These are phyloP conservation scores for Acropternis orthonyx DNA, from an alignment of 2,797 vertebrate genomes.

Conservation along the genomic window DNA sequence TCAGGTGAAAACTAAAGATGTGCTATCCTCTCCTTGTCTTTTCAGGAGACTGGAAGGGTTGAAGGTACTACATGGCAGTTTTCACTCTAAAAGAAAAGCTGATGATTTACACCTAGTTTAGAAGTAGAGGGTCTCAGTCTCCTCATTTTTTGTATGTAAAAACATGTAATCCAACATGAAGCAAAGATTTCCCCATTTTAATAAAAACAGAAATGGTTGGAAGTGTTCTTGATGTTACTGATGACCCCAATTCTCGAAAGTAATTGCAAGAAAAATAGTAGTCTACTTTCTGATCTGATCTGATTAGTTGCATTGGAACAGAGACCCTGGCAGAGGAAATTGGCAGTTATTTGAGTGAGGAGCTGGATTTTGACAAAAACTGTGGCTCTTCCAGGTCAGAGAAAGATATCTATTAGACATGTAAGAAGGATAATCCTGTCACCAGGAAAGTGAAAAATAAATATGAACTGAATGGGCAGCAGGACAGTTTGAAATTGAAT, in stretches of 20 bases:
- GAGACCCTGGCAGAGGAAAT: neutral
- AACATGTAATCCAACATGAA: neutral
- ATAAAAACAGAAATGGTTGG: neutral
- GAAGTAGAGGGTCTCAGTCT: neutral
- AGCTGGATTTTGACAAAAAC: neutral
- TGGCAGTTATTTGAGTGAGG: neutral
- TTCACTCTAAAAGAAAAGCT: neutral
- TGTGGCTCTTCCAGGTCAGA: neutral
- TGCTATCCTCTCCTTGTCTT: neutral
- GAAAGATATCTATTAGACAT: neutral
- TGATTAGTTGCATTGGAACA: neutral
- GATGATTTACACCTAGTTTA: neutral
- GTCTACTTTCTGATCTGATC: neutral
- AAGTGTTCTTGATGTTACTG: neutral
- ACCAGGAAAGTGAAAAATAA: neutral
- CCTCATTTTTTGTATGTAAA: neutral
- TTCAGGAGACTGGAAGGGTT: neutral
- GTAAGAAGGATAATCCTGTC: neutral
- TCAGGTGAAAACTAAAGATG: neutral
- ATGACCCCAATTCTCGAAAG: neutral
- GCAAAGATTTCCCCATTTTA: neutral
- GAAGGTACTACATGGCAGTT: neutral
- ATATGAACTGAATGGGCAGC: neutral
- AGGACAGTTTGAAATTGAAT: neutral
- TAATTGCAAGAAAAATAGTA: neutral